These are phyloP conservation scores for Passerculus sandwichensis DNA, from an alignment of 2,797 vertebrate species.

Conservation along the genomic window DNA sequence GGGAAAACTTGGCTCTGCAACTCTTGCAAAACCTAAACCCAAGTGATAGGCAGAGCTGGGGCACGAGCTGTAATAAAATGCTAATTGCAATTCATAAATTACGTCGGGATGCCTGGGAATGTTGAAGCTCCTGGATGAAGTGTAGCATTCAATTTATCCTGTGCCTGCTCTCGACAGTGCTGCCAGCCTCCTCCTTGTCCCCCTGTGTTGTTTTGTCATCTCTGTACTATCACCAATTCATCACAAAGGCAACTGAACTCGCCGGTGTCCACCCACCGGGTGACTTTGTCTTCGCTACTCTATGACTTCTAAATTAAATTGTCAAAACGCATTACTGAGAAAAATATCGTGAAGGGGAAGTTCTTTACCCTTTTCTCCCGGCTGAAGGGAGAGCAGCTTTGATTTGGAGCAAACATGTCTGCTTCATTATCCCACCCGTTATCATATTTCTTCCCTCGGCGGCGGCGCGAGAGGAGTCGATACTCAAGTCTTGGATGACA, in stretches of 20 bases:
- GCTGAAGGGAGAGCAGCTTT: background rate
- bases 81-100: conserved; percentile 65
- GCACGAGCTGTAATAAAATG: background rate
- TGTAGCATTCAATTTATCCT: conserved; percentile 56
- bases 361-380: conserved; percentile 42
- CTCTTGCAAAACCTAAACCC: background rate
- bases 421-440: conserved; percentile 40
- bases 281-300: conserved; percentile 64
- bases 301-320: conserved; percentile 73
- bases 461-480: background rate
- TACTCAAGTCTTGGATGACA: background rate
- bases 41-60: background rate
- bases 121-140: conserved; percentile 51
- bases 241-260: conserved; percentile 64
- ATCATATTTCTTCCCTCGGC: conserved; percentile 21
- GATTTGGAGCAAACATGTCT: conserved; percentile 27
- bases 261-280: conserved; percentile 57
- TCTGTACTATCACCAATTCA: conserved; percentile 67
- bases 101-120: background rate
- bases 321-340: conserved; percentile 66
- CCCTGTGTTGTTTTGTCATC: conserved; percentile 69
- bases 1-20: background rate
- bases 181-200: conserved; percentile 63
- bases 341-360: conserved; percentile 23
- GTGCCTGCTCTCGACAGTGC: background rate